Base-by-base conservation (phyloP, 1,140 invertebrate genomes). In the Drosophila hydei region DNA sequence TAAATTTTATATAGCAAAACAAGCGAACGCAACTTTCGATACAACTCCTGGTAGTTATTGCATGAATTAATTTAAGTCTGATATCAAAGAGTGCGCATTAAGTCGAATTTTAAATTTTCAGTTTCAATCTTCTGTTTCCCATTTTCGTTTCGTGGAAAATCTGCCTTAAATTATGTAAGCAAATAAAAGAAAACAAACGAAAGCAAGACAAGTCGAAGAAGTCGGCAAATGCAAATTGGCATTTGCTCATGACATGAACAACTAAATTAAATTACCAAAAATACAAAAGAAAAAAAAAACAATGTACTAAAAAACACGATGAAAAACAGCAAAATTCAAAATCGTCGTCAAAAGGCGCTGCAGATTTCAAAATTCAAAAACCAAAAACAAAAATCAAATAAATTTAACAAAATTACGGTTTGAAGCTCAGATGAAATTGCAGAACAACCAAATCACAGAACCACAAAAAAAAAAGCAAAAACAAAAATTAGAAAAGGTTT, bases 131-230 rank as follows among this genome's bases (percentile, higher is more conserved):
- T 42, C 14, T 14, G 38, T 42, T 42, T 42, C 38, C 43, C 78
- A 93, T 93, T 94, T 93, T 94, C 92, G 93, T 92, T 92, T 90
- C 91, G 91, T 92, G 93, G 92, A 94, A 94, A 94, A 94, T 94
- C 94, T 94, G 94, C 94, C 93, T 94, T 94, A 93, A 92, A 94
- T 94, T 94, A 93, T 72, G 73, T 36, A 14, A 16, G 6, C 16
- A 2, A 5, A 36, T n/a, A 11, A 33, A 33, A 33, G 30, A 33
- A 33, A 33, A 33, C 30, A 33, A 33, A 11, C 47, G 36, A 68
- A 59, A 63, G 72, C 84, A 79, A 60, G 75, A 89, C 85, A 77
- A 77, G 76, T 79, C 84, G 68, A 89, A 75, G 75, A 90, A 64
- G 68, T 52, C 65, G 48, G 50, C 40, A 50, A 43, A 38, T 18